phyloP scores from a whole-genome alignment of 2,113 vertebrate species.

The Bubo blakistoni region DNA sequence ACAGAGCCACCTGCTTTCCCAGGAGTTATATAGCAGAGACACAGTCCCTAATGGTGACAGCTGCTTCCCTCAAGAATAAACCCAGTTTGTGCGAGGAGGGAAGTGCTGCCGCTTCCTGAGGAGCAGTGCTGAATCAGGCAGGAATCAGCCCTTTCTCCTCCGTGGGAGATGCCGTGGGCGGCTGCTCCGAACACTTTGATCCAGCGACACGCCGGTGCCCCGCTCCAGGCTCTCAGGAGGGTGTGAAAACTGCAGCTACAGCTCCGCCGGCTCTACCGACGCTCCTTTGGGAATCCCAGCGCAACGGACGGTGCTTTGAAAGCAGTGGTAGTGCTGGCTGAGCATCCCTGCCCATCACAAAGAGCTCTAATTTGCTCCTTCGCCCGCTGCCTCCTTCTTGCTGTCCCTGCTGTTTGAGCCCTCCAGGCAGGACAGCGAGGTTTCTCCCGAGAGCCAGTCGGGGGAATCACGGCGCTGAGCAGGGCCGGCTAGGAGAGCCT shows the following conservation, averaged over 20 bases:
- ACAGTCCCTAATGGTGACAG: neutral
- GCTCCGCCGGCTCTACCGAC: neutral
- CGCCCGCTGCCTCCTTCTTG: neutral
- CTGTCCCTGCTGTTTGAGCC: neutral
- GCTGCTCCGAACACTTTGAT: neutral
- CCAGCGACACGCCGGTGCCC: neutral
- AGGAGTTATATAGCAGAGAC: neutral
- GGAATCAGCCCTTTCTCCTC: neutral
- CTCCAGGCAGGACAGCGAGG: neutral
- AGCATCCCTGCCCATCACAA: neutral
- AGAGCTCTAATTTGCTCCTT: neutral
- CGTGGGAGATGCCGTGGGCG: rapidly evolving
- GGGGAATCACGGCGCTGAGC: neutral
- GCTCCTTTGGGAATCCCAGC: neutral
- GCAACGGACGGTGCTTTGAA: neutral
- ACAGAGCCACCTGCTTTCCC: neutral
- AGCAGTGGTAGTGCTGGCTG: neutral
- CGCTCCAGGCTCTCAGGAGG: neutral
- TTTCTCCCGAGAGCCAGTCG: neutral
- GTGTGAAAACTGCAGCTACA: neutral
- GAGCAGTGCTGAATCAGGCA: neutral
- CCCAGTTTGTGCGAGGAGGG: neutral
- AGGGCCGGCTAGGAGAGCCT: neutral
- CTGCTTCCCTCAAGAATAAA: neutral
- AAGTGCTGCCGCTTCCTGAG: neutral